Evolutionary conservation across 2,888 invertebrate genomes (phyloP).

Genomic region (Leptopilina myrica): DNA sequence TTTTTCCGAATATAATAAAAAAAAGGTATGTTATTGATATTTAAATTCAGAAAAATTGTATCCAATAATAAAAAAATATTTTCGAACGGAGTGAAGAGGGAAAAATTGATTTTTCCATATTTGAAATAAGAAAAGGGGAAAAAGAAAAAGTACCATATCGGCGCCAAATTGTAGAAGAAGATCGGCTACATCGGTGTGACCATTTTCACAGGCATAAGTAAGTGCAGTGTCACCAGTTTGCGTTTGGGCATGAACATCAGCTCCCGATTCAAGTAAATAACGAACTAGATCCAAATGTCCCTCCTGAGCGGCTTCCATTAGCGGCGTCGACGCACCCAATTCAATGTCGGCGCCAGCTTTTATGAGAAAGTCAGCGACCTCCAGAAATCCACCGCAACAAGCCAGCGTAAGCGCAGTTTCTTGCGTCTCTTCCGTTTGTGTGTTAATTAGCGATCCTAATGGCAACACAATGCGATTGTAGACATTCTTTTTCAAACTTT

Average conservation of each 20-base stretch:
- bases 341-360: conserved; percentile 97
- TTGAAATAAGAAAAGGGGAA: background rate
- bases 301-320: conserved; percentile 99
- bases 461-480: conserved; percentile 40
- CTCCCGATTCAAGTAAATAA: conserved; percentile 89
- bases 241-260: conserved; percentile 95
- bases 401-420: conserved; percentile 96
- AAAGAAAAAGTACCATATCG: conserved; percentile 80
- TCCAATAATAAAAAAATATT: too few species aligned
- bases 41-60: too few species aligned
- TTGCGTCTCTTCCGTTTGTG: conserved; percentile 99
- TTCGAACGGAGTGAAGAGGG: too few species aligned
- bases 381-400: conserved; percentile 96
- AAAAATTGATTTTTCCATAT: too few species aligned
- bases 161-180: conserved; percentile 93
- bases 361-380: conserved; percentile 96
- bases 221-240: conserved; percentile 97
- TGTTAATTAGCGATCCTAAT: conserved; percentile 94
- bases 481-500: too few species aligned
- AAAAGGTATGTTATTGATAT: too few species aligned
- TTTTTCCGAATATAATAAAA: too few species aligned
- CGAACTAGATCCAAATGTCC: conserved; percentile 96
- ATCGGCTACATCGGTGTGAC: conserved; percentile 98
- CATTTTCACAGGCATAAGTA: conserved; percentile 99
- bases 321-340: conserved; percentile 95